Conservation (phyloP, 2,888 invertebrate species). For the Drosophila fulvimacula region DNA sequence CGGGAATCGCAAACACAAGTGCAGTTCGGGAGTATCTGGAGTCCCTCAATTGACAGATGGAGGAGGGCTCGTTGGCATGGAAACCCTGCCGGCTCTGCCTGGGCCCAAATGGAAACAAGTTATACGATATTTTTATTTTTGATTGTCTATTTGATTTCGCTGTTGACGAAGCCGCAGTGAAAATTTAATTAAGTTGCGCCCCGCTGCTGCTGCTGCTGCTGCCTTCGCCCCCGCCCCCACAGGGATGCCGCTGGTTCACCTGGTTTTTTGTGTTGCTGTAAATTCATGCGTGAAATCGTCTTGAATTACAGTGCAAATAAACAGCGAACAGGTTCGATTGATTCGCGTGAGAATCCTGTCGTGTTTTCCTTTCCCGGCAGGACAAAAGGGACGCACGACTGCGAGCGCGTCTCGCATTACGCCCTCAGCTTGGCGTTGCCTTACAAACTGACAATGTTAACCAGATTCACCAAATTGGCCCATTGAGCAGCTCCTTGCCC, state of each 20-base stretch:
- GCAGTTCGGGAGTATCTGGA: conserved; percentile 7
- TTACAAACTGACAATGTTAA: conserved; percentile 57
- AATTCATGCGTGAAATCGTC: conserved; percentile 69
- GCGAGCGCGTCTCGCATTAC: conserved; percentile 60
- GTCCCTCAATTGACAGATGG: conserved; percentile 5
- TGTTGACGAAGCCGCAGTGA: conserved; percentile 78
- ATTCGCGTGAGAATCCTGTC: conserved; percentile 72
- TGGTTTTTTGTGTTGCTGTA: conserved; percentile 39
- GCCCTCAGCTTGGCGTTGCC: conserved; percentile 68
- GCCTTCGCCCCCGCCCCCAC: conserved; percentile 14
- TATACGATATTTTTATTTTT: conserved; percentile 73
- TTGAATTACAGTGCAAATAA: conserved; percentile 77
- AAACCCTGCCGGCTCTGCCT: conserved; percentile 51
- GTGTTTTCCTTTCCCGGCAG: conserved; percentile 69
- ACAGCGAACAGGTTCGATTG: conserved; percentile 64
- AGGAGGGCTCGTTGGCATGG: conserved; percentile 59
- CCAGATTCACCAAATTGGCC: conserved; percentile 44
- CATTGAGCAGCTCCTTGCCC: conserved; percentile 42
- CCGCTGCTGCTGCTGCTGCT: conserved; percentile 28
- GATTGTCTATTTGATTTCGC: conserved; percentile 49
- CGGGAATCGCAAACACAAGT: conserved; percentile 68
- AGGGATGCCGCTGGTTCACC: conserved; percentile 39
- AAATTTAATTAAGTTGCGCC: conserved; percentile 82
- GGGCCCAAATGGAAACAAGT: conserved; percentile 71
- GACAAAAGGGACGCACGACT: conserved; percentile 15